Conservation (phyloP, 2,888 invertebrate species). For the Polymixis lichenea region DNA sequence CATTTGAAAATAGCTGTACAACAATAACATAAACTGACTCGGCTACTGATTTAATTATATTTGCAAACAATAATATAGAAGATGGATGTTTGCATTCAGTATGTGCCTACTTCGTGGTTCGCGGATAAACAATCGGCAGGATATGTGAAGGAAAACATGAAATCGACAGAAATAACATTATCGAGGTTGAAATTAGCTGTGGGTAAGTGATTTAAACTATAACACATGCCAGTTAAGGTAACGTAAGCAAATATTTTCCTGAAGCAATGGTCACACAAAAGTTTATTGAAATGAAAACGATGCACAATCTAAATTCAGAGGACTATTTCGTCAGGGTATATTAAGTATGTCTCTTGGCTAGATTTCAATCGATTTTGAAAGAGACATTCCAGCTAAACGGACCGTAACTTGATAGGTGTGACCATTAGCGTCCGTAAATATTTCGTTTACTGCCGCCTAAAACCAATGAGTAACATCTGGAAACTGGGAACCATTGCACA, state of each 20-base stretch:
- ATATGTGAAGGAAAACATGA: constrained; percentile 66
- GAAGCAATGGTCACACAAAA: not conserved
- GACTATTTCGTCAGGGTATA: not conserved
- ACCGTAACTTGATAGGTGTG: constrained; percentile 68
- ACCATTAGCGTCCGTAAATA: constrained; percentile 70
- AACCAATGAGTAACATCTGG: constrained; percentile 72
- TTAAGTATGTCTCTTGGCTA: not conserved
- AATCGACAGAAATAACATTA: constrained; percentile 56
- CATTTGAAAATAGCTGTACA: constrained; percentile 53
- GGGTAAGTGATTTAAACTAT: constrained; percentile 18
- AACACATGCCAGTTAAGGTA: constrained; percentile 5
- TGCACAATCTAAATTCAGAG: not conserved
- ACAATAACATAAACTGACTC: constrained; percentile 54
- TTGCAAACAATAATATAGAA: constrained; percentile 57
- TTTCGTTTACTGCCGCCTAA: constrained; percentile 67
- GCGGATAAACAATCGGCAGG: constrained; percentile 66
- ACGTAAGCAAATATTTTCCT: constrained; percentile 11
- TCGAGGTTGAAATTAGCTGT: constrained; percentile 29
- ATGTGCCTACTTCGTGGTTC: constrained; percentile 57
- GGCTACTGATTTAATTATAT: constrained; percentile 61
- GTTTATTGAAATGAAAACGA: not conserved
- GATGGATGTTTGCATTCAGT: constrained; percentile 63
- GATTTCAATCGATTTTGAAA: constrained; percentile 43
- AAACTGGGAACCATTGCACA: constrained; percentile 67
- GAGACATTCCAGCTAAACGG: constrained; percentile 49